Evolutionary conservation across 2,888 invertebrate species (phyloP).

Genomic region (Galerucella nymphaeae): DNA sequence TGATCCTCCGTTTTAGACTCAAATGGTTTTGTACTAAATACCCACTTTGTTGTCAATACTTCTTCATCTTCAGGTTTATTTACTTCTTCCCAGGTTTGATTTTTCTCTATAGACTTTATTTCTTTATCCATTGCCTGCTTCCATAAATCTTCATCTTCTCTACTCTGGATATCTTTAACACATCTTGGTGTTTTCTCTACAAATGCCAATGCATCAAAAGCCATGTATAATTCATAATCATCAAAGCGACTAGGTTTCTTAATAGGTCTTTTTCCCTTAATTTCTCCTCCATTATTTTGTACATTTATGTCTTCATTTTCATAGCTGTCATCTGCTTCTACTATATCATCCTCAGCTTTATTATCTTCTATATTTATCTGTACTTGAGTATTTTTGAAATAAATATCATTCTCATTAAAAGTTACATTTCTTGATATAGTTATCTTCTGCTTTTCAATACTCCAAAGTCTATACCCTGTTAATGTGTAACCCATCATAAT

Average conservation of each 20-base stretch:
- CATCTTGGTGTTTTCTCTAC: no score
- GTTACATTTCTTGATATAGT: neutral
- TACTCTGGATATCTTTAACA: no score
- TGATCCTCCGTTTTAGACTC: no score
- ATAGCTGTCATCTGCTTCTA: neutral
- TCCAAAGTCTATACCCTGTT: slow-evolving; percentile 19
- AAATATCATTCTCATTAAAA: neutral
- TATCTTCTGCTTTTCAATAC: neutral
- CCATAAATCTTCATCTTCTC: no score
- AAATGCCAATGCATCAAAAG: neutral
- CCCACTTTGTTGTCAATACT: no score
- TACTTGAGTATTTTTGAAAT: neutral
- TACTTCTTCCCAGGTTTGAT: no score
- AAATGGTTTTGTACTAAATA: no score
- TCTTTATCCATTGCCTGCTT: no score
- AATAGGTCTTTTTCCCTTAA: neutral
- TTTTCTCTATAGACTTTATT: no score
- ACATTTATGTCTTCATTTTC: neutral
- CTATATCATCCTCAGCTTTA: neutral
- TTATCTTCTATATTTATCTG: neutral
- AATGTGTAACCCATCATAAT: slow-evolving; percentile 23
- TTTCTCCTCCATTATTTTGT: neutral
- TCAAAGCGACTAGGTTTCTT: neutral
- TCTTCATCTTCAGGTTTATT: no score
- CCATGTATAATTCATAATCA: neutral